Evolutionary conservation across 2,888 invertebrate genomes (phyloP).

Genomic region (Matsumyia berberina): DNA sequence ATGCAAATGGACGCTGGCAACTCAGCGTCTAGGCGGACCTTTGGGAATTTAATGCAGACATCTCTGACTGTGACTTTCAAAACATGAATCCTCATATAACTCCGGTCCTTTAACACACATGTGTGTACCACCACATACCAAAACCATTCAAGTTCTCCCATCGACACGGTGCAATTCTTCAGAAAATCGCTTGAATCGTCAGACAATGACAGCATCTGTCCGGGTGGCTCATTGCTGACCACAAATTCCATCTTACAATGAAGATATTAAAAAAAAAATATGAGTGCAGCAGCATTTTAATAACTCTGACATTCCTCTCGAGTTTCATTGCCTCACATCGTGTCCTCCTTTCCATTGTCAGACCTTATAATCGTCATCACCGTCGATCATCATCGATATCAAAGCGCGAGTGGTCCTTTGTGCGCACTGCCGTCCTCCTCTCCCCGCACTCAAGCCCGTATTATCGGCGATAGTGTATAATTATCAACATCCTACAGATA

Average conservation of each 20-base stretch:
- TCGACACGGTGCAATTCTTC: too few species aligned
- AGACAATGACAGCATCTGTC: not conserved
- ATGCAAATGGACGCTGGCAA: not conserved
- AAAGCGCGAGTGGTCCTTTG: constrained; percentile 47
- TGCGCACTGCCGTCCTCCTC: not conserved
- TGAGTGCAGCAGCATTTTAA: constrained; percentile 17
- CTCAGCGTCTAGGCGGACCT: too few species aligned
- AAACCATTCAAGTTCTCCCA: too few species aligned
- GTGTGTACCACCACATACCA: too few species aligned
- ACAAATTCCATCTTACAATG: constrained; percentile 44
- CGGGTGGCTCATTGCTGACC: constrained; percentile 13
- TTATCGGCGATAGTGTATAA: constrained; percentile 53
- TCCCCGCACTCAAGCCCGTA: constrained; percentile 41
- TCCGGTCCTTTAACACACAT: too few species aligned
- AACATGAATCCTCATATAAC: too few species aligned
- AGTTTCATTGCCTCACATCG: constrained; percentile 19
- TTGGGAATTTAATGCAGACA: too few species aligned
- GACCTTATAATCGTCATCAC: constrained; percentile 5
- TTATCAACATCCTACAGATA: constrained; percentile 59
- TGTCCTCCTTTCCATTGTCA: not conserved
- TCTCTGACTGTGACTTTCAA: too few species aligned
- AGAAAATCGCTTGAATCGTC: not conserved
- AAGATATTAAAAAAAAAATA: constrained; percentile 37
- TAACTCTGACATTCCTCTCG: constrained; percentile 34
- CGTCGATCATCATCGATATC: constrained; percentile 40